Percentiles rank a stretch among this genome's conserved stretches.
Evolutionary conservation across 2,888 invertebrate species (phyloP).

Genomic region (Gasteruption jaculator): DNA sequence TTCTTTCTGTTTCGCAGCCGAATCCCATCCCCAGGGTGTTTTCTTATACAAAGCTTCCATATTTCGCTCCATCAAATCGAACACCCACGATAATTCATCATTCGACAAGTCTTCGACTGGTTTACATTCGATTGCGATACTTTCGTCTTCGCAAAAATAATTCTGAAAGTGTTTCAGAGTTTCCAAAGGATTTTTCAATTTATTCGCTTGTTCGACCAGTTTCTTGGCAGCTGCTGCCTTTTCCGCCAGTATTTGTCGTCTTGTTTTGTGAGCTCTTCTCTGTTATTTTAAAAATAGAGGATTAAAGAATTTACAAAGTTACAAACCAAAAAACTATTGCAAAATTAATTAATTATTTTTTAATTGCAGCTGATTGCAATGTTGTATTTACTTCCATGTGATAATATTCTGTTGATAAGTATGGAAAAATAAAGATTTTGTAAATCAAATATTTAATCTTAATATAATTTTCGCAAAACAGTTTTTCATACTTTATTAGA

Average conservation of each 20-base stretch:
- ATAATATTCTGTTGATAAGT: no score
- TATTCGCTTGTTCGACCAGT: conserved; percentile 61
- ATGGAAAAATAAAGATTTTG: no score
- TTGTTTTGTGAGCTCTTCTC: conserved; percentile 41
- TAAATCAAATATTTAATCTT: no score
- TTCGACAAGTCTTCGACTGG: conserved; percentile 58
- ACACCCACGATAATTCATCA: conserved; percentile 63
- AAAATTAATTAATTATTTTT: background rate
- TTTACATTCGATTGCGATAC: conserved; percentile 59
- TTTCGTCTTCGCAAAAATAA: conserved; percentile 59
- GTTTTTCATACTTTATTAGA: no score
- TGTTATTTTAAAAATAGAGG: conserved; percentile 15
- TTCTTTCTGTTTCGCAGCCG: conserved; percentile 61
- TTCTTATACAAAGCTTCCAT: conserved; percentile 69
- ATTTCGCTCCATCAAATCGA: conserved; percentile 72
- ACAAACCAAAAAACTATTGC: background rate
- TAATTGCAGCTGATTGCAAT: conserved; percentile 19
- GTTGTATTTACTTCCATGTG: conserved; percentile 7
- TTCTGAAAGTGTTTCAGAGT: conserved; percentile 61
- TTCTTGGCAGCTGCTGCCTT: conserved; percentile 52
- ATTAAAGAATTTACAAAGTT: background rate
- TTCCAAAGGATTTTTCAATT: conserved; percentile 57
- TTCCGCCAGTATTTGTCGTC: conserved; percentile 37
- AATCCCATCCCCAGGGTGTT: conserved; percentile 63
- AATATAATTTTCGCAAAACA: no score